Evolutionary conservation across 2,888 invertebrate genomes (phyloP).

Genomic region (Lepeophtheirus nordmannii): DNA sequence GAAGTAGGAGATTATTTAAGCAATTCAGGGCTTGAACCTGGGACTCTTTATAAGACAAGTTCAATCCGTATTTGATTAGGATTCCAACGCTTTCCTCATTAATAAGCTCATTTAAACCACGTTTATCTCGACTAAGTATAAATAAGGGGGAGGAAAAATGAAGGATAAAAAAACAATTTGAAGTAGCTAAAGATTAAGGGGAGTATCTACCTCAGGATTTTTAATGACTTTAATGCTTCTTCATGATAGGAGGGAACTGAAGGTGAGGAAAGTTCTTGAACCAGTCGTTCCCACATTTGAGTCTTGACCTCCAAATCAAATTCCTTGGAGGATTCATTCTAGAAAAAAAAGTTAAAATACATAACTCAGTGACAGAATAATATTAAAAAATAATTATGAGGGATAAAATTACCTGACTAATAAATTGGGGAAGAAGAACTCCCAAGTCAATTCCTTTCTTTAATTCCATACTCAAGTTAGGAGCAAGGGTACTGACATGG

Average conservation of each 20-base stretch:
- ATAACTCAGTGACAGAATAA: neutral
- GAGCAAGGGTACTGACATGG: too few relatives aligned
- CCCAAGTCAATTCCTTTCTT: too few relatives aligned
- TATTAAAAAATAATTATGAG: too few relatives aligned
- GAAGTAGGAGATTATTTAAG: slow-evolving; percentile 70
- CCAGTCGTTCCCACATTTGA: neutral
- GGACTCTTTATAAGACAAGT: slow-evolving; percentile 33
- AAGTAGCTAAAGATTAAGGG: too few relatives aligned
- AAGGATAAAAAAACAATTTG: slow-evolving; percentile 34
- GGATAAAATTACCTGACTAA: too few relatives aligned
- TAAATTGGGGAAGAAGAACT: too few relatives aligned
- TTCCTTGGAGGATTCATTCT: slow-evolving; percentile 6
- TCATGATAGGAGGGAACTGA: neutral
- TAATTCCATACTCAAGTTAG: too few relatives aligned
- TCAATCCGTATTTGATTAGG: slow-evolving; percentile 38
- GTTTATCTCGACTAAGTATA: slow-evolving; percentile 72
- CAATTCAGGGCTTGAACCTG: slow-evolving; percentile 68
- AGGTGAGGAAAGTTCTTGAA: neutral
- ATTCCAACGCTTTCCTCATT: slow-evolving; percentile 50
- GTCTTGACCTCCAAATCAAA: neutral
- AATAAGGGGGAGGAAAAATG: too few relatives aligned
- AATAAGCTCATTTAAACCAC: slow-evolving; percentile 49
- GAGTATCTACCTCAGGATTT: neutral
- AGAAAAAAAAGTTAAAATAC: neutral
- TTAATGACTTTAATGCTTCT: neutral